These are phyloP conservation scores for Oscheius sp. DNA, from an alignment of 2,888 invertebrate species.

Conservation along the genomic window DNA sequence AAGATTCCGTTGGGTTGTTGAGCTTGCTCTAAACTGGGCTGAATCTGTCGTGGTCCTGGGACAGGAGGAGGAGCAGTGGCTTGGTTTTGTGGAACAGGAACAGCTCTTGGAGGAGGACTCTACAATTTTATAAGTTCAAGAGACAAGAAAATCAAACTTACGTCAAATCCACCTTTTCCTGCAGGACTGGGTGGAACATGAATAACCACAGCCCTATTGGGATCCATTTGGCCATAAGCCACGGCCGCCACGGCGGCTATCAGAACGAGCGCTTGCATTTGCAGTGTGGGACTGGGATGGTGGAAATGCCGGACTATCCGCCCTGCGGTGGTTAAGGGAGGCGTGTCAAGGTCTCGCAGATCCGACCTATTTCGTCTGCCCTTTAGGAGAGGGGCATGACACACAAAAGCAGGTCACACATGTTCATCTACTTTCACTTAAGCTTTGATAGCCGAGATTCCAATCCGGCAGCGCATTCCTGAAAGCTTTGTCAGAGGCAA, in stretches of 20 bases:
- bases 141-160: not conserved
- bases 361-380: constrained; percentile 28
- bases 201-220: constrained; percentile 49
- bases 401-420: constrained; percentile 24
- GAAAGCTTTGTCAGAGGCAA: too few relatives aligned
- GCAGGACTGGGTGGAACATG: constrained; percentile 42
- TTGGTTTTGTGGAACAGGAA: constrained; percentile 36
- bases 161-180: constrained; percentile 40
- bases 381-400: constrained; percentile 27
- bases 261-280: constrained; percentile 29
- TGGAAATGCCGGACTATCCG: constrained; percentile 24
- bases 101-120: constrained; percentile 56
- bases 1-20: constrained; percentile 33
- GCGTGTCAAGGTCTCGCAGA: constrained; percentile 32
- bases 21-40: not conserved
- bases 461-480: not conserved
- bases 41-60: constrained; percentile 47
- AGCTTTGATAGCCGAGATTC: not conserved
- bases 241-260: constrained; percentile 37
- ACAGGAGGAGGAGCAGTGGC: constrained; percentile 37
- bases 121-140: not conserved
- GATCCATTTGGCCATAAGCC: constrained; percentile 42
- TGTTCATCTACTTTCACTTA: constrained; percentile 20
- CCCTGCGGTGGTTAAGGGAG: constrained; percentile 26
- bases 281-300: constrained; percentile 15